Base-by-base conservation (phyloP, 1,140 invertebrate species). In the Drosophila kohkoa region DNA sequence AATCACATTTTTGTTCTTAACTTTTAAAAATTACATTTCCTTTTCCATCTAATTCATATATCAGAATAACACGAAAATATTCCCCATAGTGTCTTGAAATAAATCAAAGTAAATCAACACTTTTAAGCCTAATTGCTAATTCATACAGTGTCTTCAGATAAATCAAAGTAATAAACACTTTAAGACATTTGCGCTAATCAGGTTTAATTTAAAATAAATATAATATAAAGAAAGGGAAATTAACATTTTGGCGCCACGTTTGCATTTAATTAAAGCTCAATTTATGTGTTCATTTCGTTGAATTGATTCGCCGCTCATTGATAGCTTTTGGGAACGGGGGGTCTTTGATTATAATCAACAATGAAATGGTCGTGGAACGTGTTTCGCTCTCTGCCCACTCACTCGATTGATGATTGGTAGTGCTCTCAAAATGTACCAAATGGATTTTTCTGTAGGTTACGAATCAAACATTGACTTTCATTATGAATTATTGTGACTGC, bases 401-500 rank as follows among this genome's bases (percentile, higher is more conserved):
- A 45, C 15, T 7, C 20, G 10, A 25, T 25, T 25, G 20, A 62
- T 65, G 57, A 10, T 10, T 49, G 32, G 2, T 41, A 62, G 25
- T 70, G 58, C 58, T 63, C 51, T 75, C 28, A n/a, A 63, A 60
- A 57, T 16, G 15, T 57, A 41, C 13, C 16, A 51, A 45, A 46
- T 60, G 54, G 46, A 54, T 45, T 60, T 25, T 62, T 46, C 5
- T 54, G 20, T 65, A 35, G 63, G 51, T 10, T 69, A 55, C 72
- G 41, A 48, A 45, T 3, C 41, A 59, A 32, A 43, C 20, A 43
- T 75, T 60, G 43, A 78, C 72, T 78, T 78, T 78, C 76, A 58
- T 75, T 62, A 38, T 55, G 57, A 62, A 41, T 74, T 69, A 69
- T 74, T 64, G 38, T 38, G 58, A 75, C 57, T 75, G 70, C 62